phyloP scores from a whole-genome alignment of 30 jellyfish, hydroid and myxozoan genomes.

The Nemopilema nomurai region DNA sequence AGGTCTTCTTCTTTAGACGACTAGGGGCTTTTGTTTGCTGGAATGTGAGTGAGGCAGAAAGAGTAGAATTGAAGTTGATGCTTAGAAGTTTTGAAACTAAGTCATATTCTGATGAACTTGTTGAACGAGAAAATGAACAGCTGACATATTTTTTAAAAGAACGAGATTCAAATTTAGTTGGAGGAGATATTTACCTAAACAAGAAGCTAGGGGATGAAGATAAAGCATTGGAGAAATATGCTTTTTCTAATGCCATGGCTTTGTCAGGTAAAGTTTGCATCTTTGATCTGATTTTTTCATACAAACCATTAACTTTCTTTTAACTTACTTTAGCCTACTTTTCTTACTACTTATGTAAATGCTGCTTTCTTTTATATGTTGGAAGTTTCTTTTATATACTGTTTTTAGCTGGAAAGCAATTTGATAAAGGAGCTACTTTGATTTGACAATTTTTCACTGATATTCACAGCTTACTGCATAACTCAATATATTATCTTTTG shows the following conservation, averaged over 20 bases:
- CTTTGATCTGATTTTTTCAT: background rate
- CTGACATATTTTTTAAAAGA: slow-evolving; percentile 49
- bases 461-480: no score
- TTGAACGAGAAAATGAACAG: slow-evolving; percentile 75
- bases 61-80: slow-evolving; percentile 16
- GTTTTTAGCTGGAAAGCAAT: no score
- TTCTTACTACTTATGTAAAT: no score
- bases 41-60: slow-evolving; percentile 80
- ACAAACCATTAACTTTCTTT: no score
- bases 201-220: slow-evolving; percentile 39
- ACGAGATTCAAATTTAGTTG: slow-evolving; percentile 63
- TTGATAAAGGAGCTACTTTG: no score
- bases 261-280: slow-evolving; percentile 73
- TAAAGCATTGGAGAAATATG: slow-evolving; percentile 84
- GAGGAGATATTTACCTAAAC: slow-evolving; percentile 71
- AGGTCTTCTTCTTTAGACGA: slow-evolving; percentile 84
- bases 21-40: slow-evolving; percentile 96
- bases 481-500: no score
- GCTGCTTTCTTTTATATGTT: no score
- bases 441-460: no score
- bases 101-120: slow-evolving; percentile 62
- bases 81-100: slow-evolving; percentile 44
- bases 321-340: no score
- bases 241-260: slow-evolving; percentile 96
- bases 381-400: no score